A percentile compares a stretch with the other conserved stretches of the same genome.
Conservation (phyloP, 2,113 vertebrate species). For the Lophotis ruficrista region DNA sequence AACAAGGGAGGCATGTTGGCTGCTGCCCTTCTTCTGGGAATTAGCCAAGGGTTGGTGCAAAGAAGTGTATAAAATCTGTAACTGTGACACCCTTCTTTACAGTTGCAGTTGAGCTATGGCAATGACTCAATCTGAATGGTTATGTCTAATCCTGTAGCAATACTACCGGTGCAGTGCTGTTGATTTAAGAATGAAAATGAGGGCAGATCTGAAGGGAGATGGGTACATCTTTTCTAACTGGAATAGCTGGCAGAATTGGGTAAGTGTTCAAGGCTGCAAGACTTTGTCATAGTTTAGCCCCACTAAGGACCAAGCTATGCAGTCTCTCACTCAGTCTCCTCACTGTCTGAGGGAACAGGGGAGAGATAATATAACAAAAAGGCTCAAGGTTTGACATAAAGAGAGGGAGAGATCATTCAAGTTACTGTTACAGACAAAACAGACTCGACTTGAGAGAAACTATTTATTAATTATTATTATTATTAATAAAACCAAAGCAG, state of each 20-base stretch:
- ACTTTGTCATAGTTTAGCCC: no score
- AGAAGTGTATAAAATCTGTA: neutral
- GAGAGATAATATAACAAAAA: no score
- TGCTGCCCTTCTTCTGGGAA: neutral
- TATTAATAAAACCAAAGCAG: no score
- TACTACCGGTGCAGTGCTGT: neutral
- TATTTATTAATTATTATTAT: no score
- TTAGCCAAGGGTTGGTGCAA: neutral
- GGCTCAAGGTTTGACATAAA: no score
- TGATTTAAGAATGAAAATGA: neutral
- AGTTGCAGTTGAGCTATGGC: neutral
- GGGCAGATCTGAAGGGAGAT: neutral
- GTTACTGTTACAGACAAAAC: no score
- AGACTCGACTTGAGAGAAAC: no score
- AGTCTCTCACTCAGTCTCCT: no score
- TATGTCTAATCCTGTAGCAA: neutral
- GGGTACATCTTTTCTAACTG: neutral
- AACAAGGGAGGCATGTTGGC: neutral
- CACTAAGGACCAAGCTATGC: no score
- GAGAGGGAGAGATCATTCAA: no score
- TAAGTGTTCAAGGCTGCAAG: neutral
- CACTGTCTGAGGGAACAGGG: no score
- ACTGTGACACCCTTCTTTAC: neutral
- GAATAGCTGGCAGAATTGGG: neutral
- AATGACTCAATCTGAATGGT: fast-evolving